A percentile compares a stretch with the other conserved stretches of the same genome.
Evolutionary conservation across 2,797 vertebrate genomes (phyloP).

Genomic region (Philypnodon macrostomus): DNA sequence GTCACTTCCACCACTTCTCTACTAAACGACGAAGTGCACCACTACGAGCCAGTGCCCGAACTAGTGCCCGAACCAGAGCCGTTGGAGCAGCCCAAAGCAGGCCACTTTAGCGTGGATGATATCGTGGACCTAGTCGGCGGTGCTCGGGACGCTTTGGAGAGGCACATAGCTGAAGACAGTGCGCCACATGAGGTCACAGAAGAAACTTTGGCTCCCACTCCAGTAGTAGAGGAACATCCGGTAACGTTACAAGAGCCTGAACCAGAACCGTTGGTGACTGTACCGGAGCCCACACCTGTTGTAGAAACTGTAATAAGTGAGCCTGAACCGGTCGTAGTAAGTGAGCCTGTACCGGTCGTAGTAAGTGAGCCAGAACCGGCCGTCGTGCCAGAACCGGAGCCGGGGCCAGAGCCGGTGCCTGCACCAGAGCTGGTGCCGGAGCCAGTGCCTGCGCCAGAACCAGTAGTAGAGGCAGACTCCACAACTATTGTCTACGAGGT

Average conservation of each 20-base stretch:
- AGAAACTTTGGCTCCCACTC: conserved; percentile 9
- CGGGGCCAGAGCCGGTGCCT: conserved; percentile 9
- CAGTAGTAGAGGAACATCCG: conserved; percentile 7
- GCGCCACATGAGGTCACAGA: conserved; percentile 34
- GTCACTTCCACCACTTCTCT: conserved; percentile 70
- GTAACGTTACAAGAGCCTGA: conserved; percentile 23
- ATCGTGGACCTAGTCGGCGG: conserved; percentile 74
- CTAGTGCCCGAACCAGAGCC: conserved; percentile 43
- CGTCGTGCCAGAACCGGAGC: conserved; percentile 9
- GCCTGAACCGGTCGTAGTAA: not conserved
- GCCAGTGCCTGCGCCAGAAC: conserved; percentile 4
- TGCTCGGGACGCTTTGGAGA: conserved; percentile 62
- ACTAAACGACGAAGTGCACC: conserved; percentile 52
- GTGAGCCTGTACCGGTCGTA: not conserved
- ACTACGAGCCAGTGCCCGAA: too few species aligned
- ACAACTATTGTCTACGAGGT: conserved; percentile 24
- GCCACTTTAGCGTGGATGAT: conserved; percentile 52
- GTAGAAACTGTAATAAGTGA: not conserved
- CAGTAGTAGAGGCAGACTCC: conserved; percentile 38
- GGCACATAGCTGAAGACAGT: conserved; percentile 60
- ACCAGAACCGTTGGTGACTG: not conserved
- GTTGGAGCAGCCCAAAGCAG: conserved; percentile 25
- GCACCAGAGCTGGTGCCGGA: not conserved
- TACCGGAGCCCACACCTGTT: not conserved
- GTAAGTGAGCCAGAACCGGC: not conserved